Base-by-base conservation (phyloP, 1,140 invertebrate genomes). In the Megathymus violae region DNA sequence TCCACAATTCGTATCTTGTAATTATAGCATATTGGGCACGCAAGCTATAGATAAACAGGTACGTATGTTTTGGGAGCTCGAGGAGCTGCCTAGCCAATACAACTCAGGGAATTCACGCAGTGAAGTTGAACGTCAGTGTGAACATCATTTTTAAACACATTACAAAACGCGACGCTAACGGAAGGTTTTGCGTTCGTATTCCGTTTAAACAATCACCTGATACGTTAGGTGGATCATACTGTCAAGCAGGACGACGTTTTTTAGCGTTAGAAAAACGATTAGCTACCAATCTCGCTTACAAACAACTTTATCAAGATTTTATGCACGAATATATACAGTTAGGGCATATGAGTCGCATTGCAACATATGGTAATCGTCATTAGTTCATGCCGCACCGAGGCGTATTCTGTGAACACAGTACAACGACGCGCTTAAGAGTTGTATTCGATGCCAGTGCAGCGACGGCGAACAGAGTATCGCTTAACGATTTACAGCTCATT, bases 311-410 rank as follows among this genome's bases (percentile, higher is more conserved):
- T 4, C 10, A 1, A 11, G 34, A 36, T 36, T 36, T 36, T 36
- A 36, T 36, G 7, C 10, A 11, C 34, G 34, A 36, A 36, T 36
- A 36, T 11, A 36, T 36, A 11, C 34, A 36, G 13, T 31, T 54
- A 11, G 54, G 38, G 5, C 56, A 65, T 13, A 60, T 62, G 60
- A 41, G 19, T 34, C 40, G 25, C 15, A 34, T 62, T 0, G 16
- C 13, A 25, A 10, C 36, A 7, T 48, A 62, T 44, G 15, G 22
- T 43, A 48, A n/a, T n/a, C 38, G 17, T 19, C 40, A 56, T 43
- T 56, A 62, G 40, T 67, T 67, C 47, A 40, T 67, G 17, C 58
- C 64, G 19, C 64, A 67, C 15, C 64, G 62, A 3, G 64, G 58
- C 0, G 47, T 62, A 9, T 52, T 62, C 38, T 48, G 60, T n/a